Conservation (phyloP, 2,797 vertebrate species). For the Sebastes minor region DNA sequence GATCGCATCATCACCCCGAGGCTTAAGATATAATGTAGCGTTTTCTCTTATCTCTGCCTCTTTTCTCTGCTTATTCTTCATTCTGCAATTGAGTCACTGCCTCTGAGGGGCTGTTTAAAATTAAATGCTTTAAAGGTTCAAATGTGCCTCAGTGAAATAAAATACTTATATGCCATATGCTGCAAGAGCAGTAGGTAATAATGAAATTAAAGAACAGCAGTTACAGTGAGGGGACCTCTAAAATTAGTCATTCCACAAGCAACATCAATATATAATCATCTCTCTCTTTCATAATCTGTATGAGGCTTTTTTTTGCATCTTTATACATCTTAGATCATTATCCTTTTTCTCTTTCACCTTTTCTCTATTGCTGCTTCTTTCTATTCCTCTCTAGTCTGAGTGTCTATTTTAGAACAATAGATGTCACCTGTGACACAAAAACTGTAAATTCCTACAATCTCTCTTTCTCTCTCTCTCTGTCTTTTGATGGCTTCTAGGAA, state of each 20-base stretch:
- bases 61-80: not conserved
- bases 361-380: not conserved
- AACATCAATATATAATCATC: conserved; percentile 31
- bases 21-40: not conserved
- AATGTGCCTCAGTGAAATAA: conserved; percentile 27
- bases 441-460: not conserved
- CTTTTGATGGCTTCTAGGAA: conserved; percentile 22
- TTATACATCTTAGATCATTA: not conserved
- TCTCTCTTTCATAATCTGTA: not conserved
- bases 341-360: not conserved
- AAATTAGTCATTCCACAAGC: conserved; percentile 3
- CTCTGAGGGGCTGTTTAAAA: conserved; percentile 38
- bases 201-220: conserved; percentile 13
- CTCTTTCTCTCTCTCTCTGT: not conserved
- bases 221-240: not conserved
- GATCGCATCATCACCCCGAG: not conserved
- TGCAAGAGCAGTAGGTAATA: conserved; percentile 12
- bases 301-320: not conserved
- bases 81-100: conserved; percentile 4
- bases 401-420: conserved; percentile 33
- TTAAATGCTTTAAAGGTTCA: conserved; percentile 22
- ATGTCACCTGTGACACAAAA: conserved; percentile 20
- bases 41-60: not conserved
- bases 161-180: conserved; percentile 12
- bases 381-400: not conserved